Evolutionary conservation across 2,888 invertebrate genomes (phyloP), one percentile per base, ranked within the genome.

Genomic region (Hirudinaria manillensis): DNA sequence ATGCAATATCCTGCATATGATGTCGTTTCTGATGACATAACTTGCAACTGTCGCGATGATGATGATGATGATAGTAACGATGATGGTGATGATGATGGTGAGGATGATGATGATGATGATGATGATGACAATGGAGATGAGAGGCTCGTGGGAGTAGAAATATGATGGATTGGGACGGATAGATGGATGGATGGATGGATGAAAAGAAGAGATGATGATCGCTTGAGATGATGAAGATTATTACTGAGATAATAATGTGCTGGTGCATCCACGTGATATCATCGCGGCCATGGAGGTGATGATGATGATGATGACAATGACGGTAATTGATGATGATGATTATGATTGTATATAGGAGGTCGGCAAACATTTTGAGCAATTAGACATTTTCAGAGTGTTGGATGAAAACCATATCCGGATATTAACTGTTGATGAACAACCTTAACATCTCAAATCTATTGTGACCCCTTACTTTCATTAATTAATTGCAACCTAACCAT

Each of bases 101-200:
- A 61, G 13, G 3, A 61, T 29, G 61, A 61, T 29, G 61, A 29
- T 61, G 61, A 24, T 56, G 56, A 13, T 56, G 56, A 56, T 7
- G 56, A 56, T 27, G 56, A 56, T 27, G 56, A 56, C 13, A 6
- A 7, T 56, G 56, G 13, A 21, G 61, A 61, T 29, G 61, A 24
- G 24, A 27, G 29, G 61, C 7, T 61, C 24, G 19, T 16, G 61
- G 29, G 6, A 29, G 61, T 61, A 10, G 61, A 27, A 29, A 61
- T 61, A 61, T 61, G 61, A 61, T 61, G 61, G 61, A 61, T 61
- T 61, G 61, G n/a, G 61, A 61, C n/a, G 29, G 61, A 61, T 61
- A n/a, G 61, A 10, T 27, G 61, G 61, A 6, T 61, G 61, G n/a
- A 27, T 10, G 61, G 24, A 53, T 53, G n/a, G n/a, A n/a, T n/a